phyloP scores from a whole-genome alignment of 2,888 invertebrate species.

The Ophioninae sp. region DNA sequence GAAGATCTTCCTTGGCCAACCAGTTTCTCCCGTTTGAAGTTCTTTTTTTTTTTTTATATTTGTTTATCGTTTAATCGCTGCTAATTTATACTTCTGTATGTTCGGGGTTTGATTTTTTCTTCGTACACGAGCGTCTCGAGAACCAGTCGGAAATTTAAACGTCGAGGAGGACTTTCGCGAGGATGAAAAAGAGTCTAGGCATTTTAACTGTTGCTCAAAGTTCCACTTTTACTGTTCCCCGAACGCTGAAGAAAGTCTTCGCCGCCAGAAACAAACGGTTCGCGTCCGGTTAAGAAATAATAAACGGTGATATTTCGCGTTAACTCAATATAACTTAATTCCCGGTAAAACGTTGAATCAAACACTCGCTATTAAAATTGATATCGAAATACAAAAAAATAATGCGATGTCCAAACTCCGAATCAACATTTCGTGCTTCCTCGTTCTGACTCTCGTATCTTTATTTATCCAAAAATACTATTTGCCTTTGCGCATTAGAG shows the following conservation, averaged over 20 bases:
- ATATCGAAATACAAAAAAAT: not conserved
- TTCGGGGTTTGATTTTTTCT: not conserved
- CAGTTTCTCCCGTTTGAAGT: not conserved
- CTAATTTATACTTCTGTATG: not conserved
- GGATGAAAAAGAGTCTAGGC: constrained; percentile 15
- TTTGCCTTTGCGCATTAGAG: no score
- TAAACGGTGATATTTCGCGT: not conserved
- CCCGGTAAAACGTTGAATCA: not conserved
- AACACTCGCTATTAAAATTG: not conserved
- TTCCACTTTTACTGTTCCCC: constrained; percentile 62
- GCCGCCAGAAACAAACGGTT: constrained; percentile 42
- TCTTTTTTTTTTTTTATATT: not conserved
- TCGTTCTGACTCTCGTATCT: not conserved
- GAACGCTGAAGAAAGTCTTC: constrained; percentile 62
- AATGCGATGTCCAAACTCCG: not conserved
- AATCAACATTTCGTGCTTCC: not conserved
- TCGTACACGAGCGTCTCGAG: constrained; percentile 5
- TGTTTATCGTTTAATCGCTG: not conserved
- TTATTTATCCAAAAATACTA: not conserved
- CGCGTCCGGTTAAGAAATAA: not conserved
- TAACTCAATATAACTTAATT: not conserved
- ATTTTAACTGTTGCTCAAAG: constrained; percentile 39
- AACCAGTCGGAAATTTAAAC: constrained; percentile 33
- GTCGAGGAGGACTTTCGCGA: constrained; percentile 4
- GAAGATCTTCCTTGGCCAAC: constrained; percentile 18